Conservation (phyloP, 30 jellyfish, hydroid and myxozoan genomes). For the Hydractinia symbiolongicarpus region DNA sequence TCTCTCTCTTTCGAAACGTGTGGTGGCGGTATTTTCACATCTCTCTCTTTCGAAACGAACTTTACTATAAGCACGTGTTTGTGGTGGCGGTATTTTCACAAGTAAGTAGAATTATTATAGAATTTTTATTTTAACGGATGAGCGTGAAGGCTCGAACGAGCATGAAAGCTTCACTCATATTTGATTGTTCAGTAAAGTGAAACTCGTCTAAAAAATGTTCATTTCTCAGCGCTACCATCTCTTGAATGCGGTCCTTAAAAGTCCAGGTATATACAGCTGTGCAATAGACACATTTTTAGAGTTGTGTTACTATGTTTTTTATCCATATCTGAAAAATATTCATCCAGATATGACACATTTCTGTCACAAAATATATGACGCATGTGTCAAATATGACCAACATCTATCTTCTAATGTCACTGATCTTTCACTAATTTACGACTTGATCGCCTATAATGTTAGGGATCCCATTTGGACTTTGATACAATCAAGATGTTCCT, state of each 20-base stretch:
- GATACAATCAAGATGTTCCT: not conserved
- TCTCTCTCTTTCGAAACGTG: too few species aligned
- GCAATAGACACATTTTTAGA: slow-evolving; percentile 5
- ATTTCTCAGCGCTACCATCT: not conserved
- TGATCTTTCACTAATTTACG: not conserved
- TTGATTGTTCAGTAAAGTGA: too few species aligned
- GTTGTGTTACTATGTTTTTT: not conserved
- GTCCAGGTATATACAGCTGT: not conserved
- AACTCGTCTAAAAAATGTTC: not conserved
- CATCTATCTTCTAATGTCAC: not conserved
- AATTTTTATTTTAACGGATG: too few species aligned
- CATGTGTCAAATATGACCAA: not conserved
- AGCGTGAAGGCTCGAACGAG: too few species aligned
- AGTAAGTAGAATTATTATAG: too few species aligned
- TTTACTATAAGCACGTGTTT: too few species aligned
- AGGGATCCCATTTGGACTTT: not conserved
- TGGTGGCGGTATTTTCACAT: too few species aligned
- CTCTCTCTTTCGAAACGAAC: too few species aligned
- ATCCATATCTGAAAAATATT: slow-evolving; percentile 1
- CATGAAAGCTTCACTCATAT: too few species aligned
- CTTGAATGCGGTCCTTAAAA: not conserved
- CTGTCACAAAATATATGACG: not conserved
- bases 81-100: too few species aligned
- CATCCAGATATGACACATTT: not conserved
- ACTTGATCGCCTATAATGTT: not conserved